A percentile compares a stretch with the other conserved stretches of the same genome.
phyloP scores from a whole-genome alignment of 2,888 invertebrate genomes.

The Scaptomyza parva region DNA sequence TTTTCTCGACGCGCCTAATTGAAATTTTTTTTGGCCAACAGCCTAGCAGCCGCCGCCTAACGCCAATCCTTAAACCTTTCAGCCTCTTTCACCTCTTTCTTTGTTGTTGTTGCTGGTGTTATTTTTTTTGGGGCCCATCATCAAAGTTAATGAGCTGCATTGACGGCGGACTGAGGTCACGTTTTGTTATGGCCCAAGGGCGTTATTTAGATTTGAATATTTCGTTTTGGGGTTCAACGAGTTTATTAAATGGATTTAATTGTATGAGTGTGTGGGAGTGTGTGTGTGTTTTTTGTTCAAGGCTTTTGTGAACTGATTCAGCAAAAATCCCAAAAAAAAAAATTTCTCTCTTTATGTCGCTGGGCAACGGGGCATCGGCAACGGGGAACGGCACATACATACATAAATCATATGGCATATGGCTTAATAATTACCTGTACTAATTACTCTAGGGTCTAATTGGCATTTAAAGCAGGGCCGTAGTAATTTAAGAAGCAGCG shows the following conservation, averaged over 20 bases:
- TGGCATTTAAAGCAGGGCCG: conserved; percentile 22
- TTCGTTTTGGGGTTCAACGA: conserved; percentile 64
- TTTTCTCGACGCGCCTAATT: conserved; percentile 54
- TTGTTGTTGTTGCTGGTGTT: too few relatives aligned
- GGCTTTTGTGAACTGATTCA: conserved; percentile 46
- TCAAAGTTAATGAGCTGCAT: conserved; percentile 73
- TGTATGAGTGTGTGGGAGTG: conserved; percentile 43
- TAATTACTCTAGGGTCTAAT: conserved; percentile 28
- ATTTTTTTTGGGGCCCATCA: conserved; percentile 34
- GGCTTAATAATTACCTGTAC: conserved; percentile 37
- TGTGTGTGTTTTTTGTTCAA: conserved; percentile 36
- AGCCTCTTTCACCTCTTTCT: background rate
- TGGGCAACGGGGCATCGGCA: too few relatives aligned
- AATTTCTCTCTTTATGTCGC: background rate
- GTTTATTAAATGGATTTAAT: conserved; percentile 78
- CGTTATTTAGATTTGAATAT: conserved; percentile 53
- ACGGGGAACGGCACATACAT: too few relatives aligned
- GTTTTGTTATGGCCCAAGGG: conserved; percentile 56
- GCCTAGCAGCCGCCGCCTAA: conserved; percentile 24
- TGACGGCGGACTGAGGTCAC: conserved; percentile 4
- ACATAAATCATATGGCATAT: conserved; percentile 45
- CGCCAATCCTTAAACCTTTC: conserved; percentile 25
- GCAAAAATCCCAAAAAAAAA: conserved; percentile 26
- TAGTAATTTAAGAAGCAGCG: background rate
- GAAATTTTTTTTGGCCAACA: too few relatives aligned